Base-by-base conservation (phyloP, 2,888 invertebrate genomes). In the Oligia latruncula region DNA sequence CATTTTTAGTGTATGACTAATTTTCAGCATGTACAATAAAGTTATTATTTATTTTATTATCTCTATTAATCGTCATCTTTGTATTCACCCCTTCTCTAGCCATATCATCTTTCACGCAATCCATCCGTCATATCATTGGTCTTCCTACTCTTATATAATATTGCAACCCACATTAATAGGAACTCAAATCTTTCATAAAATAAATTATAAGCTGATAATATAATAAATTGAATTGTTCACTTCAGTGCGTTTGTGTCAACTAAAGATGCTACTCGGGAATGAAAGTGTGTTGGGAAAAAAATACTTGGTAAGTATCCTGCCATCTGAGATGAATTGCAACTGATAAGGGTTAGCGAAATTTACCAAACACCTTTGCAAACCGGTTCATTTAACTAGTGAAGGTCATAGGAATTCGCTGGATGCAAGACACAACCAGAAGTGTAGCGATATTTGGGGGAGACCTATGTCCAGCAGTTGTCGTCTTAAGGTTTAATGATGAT, bases 241-340 rank as follows among this genome's bases (percentile, higher is more conserved):
- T 86, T 71, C 52, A 87, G 87, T 84, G 55, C 86, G 66, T 87
- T 74, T 66, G 65, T 81, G 87, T 70, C 80, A 73, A 17, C 71
- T 13, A 83, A 71, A 43, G 15, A 80, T 74, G 29, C 71, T 49
- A 23, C 74, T 62, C 0, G 79, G 80, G 13, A 74, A 77, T 78
- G 77, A 80, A 49, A 87, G 77, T 74, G 23, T 79, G 52, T 46
- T 67, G n/a, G 88, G 60, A 23, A 87, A 81, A 66, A 85, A 83
- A 55, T 87, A 83, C 20, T 20, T 81, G 9, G 80, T 78, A 66
- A 78, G 79, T 68, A n/a, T 35, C 1, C 58, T 20, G 15, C 23
- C 1, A 55, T 55, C 13, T 52, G 46, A 40, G 4, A 49, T 60
- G 1, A 35, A 35, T 35, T 20, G 8, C 13, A 20, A 13, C 13